Evolutionary conservation across 2,888 invertebrate species (phyloP).

Genomic region (Epistrophe eligans): DNA sequence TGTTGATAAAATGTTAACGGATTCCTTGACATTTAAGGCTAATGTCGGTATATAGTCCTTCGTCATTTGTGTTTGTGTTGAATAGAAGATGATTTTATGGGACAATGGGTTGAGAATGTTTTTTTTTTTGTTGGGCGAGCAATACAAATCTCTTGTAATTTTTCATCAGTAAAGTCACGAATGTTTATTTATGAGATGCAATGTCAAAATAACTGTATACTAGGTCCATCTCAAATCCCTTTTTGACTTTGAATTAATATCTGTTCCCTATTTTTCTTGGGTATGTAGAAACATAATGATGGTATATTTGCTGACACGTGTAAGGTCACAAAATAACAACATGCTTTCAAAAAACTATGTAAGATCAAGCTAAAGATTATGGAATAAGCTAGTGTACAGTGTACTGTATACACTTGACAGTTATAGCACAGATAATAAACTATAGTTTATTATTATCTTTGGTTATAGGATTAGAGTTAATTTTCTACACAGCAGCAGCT

Average conservation of each 20-base stretch:
- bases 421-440: no score
- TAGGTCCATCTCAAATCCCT: background rate
- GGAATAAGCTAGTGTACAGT: no score
- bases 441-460: no score
- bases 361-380: background rate
- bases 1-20: constrained; percentile 33
- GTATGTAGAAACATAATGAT: background rate
- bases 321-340: background rate
- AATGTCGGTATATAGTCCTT: constrained; percentile 10
- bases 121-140: background rate
- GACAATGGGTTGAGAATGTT: background rate
- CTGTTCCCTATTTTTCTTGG: background rate
- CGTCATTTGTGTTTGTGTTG: constrained; percentile 26
- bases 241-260: constrained; percentile 28
- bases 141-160: constrained; percentile 23
- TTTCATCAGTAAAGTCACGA: constrained; percentile 30
- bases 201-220: background rate
- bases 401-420: no score
- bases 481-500: no score
- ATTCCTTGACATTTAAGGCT: constrained; percentile 36
- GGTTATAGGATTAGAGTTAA: no score
- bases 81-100: constrained; percentile 26
- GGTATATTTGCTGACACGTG: constrained; percentile 7
- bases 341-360: background rate
- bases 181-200: constrained; percentile 28